Conservation (phyloP, 1,140 invertebrate genomes). For the Cyclina sinensis region DNA sequence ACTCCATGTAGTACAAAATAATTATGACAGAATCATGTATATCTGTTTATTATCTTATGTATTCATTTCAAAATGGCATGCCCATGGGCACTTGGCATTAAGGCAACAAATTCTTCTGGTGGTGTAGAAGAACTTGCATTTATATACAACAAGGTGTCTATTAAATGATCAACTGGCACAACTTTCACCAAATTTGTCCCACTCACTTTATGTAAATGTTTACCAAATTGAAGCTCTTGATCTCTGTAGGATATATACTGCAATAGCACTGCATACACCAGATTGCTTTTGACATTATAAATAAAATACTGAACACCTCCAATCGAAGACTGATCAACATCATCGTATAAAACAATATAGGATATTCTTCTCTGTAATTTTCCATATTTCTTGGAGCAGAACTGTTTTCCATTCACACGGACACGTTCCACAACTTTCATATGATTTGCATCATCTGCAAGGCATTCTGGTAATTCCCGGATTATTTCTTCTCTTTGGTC, state of each 20-base stretch:
- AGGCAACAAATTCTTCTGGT: constrained; percentile 30
- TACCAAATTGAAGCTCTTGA: not conserved
- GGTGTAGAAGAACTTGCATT: constrained; percentile 23
- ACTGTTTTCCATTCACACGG: constrained; percentile 35
- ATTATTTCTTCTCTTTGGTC: constrained; percentile 29
- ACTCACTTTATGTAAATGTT: constrained; percentile 14
- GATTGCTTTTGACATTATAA: constrained; percentile 26
- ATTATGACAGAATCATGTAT: constrained; percentile 44
- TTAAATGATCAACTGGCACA: constrained; percentile 39
- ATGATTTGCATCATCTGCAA: constrained; percentile 16
- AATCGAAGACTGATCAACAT: constrained; percentile 19
- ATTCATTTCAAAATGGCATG: constrained; percentile 38
- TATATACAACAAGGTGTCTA: constrained; percentile 50
- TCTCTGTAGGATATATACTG: constrained; percentile 16
- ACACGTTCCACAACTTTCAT: constrained; percentile 41
- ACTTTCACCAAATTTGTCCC: constrained; percentile 17
- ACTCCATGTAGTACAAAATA: constrained; percentile 42
- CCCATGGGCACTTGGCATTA: constrained; percentile 33
- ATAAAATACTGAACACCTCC: constrained; percentile 56
- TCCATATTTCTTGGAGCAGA: constrained; percentile 27
- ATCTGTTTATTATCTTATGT: constrained; percentile 40
- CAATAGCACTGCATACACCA: constrained; percentile 36
- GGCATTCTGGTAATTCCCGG: constrained; percentile 30
- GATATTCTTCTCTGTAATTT: constrained; percentile 32
- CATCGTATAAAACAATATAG: constrained; percentile 24